Evolutionary conservation across 2,888 invertebrate genomes (phyloP), one percentile per base, ranked within the genome.

Genomic region (Chorisops tibialis): DNA sequence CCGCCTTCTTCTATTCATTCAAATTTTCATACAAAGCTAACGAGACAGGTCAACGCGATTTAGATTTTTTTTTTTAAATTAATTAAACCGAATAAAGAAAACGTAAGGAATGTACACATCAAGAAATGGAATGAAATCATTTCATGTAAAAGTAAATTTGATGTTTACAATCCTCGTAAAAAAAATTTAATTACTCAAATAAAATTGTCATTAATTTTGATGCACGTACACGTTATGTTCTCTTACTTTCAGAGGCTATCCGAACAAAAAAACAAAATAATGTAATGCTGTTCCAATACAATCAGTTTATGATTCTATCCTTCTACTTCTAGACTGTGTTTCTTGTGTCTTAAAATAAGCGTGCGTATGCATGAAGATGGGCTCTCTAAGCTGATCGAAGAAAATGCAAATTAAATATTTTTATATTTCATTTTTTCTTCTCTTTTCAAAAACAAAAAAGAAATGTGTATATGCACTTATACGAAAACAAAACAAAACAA

Each of bases 221-320:
- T 60, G 54, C 58, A 61, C 63, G 63, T 51, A 58, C 43, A 47
- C 22, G 30, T 30, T 60, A 21, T 63, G 61, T 63, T 63, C 63
- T 63, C 63, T 63, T 63, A 61, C 58, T 63, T 63, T 63, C 63
- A 63, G 63, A 63, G 51, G 30, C 50, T 22, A 35, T 58, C 35
- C 56, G 24, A 24, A 35, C n/a, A n/a, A 52, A 39, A 50, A n/a
- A 41, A 14, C 12, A 7, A 30, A 30, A 30, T 24, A 11, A 9
- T 16, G 4, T 41, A 41, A 14, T 6, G 16, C 41, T 6, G 41
- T 41, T 12, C 41, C 7, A 37, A 6, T 11, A 41, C 41, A 41
- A 5, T 41, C 41, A n/a, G n/a, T 16, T 6, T 41, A 6, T 5
- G 6, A 41, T 16, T 16, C n/a, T 41, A 41, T 41, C n/a, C 16